Evolutionary conservation across 2,113 vertebrate genomes (phyloP), one percentile per base, ranked within the genome.

Genomic region (Takifugu flavidus): DNA sequence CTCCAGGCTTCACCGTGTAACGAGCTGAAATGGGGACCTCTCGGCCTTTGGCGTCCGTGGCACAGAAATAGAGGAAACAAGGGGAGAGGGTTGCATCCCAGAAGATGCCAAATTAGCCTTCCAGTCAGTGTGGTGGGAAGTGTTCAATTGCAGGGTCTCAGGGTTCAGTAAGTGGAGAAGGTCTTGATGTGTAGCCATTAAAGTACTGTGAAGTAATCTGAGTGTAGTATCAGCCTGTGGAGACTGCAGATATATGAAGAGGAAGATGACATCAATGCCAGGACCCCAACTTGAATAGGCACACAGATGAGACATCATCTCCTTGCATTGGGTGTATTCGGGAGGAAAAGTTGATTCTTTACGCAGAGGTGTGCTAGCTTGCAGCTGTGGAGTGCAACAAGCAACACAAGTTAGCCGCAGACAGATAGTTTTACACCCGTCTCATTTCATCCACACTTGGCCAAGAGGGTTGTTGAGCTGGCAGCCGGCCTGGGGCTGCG

Each of bases 401-500:
- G 0, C 13, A 67, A 61, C 72, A 13, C 47, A 67, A 53, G 55
- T 65, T 0, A 57, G 53, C 66, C 28, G 13, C 49, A 67, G 49
- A 25, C 15, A 12, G 81, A 73, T 82, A 80, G 57, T 70, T 72
- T 78, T 81, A 77, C 70, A 53, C 53, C 54, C 59, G 56, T 87
- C 83, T 77, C 54, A 65, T 88, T 89, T 84, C 80, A 80, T 76
- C 73, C 72, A 61, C 75, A 56, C 76, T 74, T n/a, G 53, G 67
- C 44, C 6, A 14, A 26, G 54, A 72, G 67, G 70, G 59, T 59
- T 67, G 60, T 68, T 71, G 67, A 70, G 69, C 66, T 79, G 78
- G 78, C 83, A 58, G 63, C 39, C 59, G n/a, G 78, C 72, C 70
- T 66, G 76, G 80, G 65, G 70, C 53, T 60, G 80, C 64, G 78